Conservation (phyloP, 2,797 vertebrate species). For the Melanotaenia nigrans region DNA sequence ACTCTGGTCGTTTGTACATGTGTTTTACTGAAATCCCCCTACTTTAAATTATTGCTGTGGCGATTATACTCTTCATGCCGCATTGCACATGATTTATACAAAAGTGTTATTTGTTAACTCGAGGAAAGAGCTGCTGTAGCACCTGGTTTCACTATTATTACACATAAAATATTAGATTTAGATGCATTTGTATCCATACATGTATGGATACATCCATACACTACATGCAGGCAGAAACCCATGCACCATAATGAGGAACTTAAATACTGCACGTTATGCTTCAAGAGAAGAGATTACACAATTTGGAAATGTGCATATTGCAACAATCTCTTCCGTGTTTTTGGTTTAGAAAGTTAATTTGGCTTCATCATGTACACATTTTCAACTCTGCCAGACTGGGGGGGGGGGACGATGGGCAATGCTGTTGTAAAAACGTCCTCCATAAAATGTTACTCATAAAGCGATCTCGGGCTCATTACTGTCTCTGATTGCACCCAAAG, state of each 20-base stretch:
- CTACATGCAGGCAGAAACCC: background rate
- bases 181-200: background rate
- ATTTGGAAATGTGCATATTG: background rate
- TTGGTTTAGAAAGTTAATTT: slow-evolving; percentile 2
- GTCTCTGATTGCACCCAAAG: background rate
- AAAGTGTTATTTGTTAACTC: background rate
- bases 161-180: no score
- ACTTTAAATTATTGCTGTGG: no score
- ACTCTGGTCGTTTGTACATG: no score
- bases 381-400: slow-evolving; percentile 26
- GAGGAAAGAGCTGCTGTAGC: background rate
- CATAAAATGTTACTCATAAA: slow-evolving; percentile 27
- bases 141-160: no score
- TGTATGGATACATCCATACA: background rate
- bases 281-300: background rate
- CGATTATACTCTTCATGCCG: no score
- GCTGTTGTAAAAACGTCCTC: background rate
- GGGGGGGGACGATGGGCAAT: no score
- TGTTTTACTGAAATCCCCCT: no score
- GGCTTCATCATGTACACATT: slow-evolving; percentile 20
- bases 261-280: background rate
- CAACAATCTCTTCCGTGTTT: background rate
- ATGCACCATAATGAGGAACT: background rate
- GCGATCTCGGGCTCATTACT: background rate
- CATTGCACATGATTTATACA: background rate